A percentile compares a stretch with the other conserved stretches of the same genome.
Conservation (phyloP, 1,140 invertebrate species). For the Drosophila serrata region DNA sequence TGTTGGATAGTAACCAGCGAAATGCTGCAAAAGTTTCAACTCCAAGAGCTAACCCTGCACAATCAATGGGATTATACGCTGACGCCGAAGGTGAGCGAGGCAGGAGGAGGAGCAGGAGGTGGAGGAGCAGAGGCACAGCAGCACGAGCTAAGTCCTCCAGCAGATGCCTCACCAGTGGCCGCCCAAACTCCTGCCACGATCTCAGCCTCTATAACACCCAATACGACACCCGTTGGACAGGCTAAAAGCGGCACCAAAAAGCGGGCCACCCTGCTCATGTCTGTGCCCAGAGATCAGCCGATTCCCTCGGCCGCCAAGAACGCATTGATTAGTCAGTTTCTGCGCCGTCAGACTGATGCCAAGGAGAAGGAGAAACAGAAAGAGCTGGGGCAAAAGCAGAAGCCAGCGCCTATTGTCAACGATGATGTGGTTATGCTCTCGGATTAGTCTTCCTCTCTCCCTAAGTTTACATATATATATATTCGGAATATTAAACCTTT, state of each 20-base stretch:
- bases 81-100: conserved; percentile 73
- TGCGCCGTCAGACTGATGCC: conserved; percentile 84
- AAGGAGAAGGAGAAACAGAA: not conserved
- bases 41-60: conserved; percentile 86
- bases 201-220: conserved; percentile 19
- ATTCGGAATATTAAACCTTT: conserved; percentile 17
- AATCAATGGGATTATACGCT: conserved; percentile 87
- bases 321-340: conserved; percentile 87
- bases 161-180: conserved; percentile 13
- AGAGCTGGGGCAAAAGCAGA: not conserved
- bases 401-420: not conserved
- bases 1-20: conserved; percentile 90
- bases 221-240: conserved; percentile 7
- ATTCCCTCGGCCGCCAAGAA: conserved; percentile 75
- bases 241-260: conserved; percentile 81
- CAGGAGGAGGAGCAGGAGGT: not conserved
- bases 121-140: conserved; percentile 1
- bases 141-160: conserved; percentile 37
- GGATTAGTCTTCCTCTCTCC: conserved; percentile 35
- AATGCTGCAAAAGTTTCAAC: conserved; percentile 87
- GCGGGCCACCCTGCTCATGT: conserved; percentile 79
- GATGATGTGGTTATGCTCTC: conserved; percentile 67
- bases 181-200: not conserved
- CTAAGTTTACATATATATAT: not conserved
- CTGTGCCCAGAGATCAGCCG: conserved; percentile 73